A percentile compares a stretch with the other conserved stretches of the same genome.
Conservation (phyloP, 2,888 invertebrate species). For the Ormyrus rosae region DNA sequence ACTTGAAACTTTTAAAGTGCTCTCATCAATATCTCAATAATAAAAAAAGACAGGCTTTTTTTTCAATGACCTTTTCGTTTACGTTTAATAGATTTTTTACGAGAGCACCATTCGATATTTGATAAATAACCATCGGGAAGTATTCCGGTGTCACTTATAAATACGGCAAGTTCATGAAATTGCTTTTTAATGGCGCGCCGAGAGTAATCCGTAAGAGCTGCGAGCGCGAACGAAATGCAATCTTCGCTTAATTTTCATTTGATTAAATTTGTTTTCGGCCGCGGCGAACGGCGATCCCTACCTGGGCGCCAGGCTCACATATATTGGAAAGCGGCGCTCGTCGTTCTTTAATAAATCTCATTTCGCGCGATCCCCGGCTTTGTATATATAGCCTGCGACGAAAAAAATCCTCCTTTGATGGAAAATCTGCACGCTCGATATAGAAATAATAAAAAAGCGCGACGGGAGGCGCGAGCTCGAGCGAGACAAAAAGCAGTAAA, state of each 20-base stretch:
- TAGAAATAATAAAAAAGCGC: conserved; percentile 24
- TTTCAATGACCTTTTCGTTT: no score
- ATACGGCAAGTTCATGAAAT: conserved; percentile 15
- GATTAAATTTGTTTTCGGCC: conserved; percentile 34
- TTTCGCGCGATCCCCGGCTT: conserved; percentile 14
- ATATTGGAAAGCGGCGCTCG: conserved; percentile 16
- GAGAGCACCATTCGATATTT: neutral
- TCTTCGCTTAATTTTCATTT: conserved; percentile 36
- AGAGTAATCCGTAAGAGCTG: neutral
- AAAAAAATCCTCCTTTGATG: conserved; percentile 30
- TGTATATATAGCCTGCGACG: neutral
- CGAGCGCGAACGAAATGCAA: neutral
- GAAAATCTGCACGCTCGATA: conserved; percentile 19
- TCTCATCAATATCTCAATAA: no score
- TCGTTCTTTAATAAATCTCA: conserved; percentile 46
- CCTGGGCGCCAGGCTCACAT: neutral
- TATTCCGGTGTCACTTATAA: conserved; percentile 21
- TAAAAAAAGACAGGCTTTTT: no score
- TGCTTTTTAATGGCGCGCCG: conserved; percentile 27
- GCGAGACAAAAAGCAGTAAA: no score
- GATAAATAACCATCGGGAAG: conserved; percentile 20
- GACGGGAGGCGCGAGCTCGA: neutral
- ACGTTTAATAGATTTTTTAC: no score
- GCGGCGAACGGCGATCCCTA: no score
- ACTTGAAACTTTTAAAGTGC: no score